Percentiles rank a stretch among this genome's conserved stretches.
These are phyloP conservation scores for Reticulitermes lucifugus DNA, from an alignment of 2,888 invertebrate genomes.

Conservation along the genomic window DNA sequence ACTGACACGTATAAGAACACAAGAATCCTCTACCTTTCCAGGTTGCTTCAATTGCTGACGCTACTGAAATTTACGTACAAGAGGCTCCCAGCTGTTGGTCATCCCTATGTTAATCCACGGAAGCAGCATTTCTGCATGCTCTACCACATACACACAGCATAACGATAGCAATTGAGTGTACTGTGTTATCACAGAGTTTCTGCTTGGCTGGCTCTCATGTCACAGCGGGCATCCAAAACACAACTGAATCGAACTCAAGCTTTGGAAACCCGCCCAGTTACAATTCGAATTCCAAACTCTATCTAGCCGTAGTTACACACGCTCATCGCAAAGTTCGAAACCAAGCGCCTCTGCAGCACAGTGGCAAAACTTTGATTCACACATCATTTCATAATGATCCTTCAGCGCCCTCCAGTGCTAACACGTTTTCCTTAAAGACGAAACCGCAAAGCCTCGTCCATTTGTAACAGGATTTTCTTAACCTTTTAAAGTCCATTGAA, in stretches of 20 bases:
- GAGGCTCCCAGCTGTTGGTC: neutral
- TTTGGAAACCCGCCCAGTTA: slow-evolving; percentile 24
- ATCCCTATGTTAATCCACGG: neutral
- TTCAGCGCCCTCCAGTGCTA: too few species aligned
- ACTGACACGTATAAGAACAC: too few species aligned
- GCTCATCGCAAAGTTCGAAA: neutral
- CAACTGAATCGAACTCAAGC: slow-evolving; percentile 21
- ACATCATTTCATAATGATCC: too few species aligned
- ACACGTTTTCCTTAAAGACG: too few species aligned
- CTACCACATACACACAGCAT: neutral
- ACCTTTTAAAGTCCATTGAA: too few species aligned
- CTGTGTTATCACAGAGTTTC: slow-evolving; percentile 36
- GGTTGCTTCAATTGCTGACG: too few species aligned
- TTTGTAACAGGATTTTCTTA: too few species aligned
- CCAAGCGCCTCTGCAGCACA: too few species aligned
- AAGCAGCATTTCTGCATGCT: neutral
- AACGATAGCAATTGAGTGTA: neutral
- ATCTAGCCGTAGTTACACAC: slow-evolving; percentile 5
- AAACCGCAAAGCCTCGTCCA: too few species aligned
- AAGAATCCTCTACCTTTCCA: too few species aligned
- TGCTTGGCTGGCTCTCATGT: slow-evolving; percentile 34
- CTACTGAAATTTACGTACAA: too few species aligned
- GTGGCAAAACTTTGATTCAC: too few species aligned
- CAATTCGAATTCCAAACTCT: neutral
- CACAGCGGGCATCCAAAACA: slow-evolving; percentile 22